Evolutionary conservation across 2,113 vertebrate species (phyloP).

Genomic region (Notarius lentiginosus): DNA sequence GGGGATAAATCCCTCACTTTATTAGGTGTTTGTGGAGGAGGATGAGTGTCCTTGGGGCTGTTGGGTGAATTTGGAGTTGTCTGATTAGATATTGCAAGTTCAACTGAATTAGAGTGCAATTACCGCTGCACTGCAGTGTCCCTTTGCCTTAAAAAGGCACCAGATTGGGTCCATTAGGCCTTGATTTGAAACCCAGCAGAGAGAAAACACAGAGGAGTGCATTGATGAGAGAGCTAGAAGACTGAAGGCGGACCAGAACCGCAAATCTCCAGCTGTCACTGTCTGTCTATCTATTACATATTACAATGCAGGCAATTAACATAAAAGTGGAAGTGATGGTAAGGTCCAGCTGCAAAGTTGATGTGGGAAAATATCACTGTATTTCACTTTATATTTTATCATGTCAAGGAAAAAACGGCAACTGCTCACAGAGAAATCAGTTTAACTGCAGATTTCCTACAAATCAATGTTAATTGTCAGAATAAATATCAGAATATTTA

Average conservation of each 20-base stretch:
- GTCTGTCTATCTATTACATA: conserved; percentile 46
- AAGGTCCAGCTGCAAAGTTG: conserved; percentile 15
- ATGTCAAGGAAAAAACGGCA: not conserved
- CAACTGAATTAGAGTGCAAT: conserved; percentile 66
- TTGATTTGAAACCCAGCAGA: conserved; percentile 60
- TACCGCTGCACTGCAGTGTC: conserved; percentile 59
- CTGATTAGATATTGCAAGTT: conserved; percentile 66
- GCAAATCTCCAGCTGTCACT: conserved; percentile 39
- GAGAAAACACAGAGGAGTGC: conserved; percentile 42
- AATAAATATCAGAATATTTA: not conserved
- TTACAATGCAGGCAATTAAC: conserved; percentile 43
- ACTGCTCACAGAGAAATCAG: not conserved
- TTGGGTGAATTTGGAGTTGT: conserved; percentile 59
- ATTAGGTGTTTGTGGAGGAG: conserved; percentile 61
- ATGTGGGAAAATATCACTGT: conserved; percentile 6
- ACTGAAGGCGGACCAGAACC: not conserved
- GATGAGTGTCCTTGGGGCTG: conserved; percentile 61
- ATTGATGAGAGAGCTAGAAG: conserved; percentile 30
- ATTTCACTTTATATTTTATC: not conserved
- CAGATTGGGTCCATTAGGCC: conserved; percentile 61
- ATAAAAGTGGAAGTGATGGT: conserved; percentile 15
- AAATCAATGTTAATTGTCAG: not conserved
- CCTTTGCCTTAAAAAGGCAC: conserved; percentile 60
- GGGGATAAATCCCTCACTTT: conserved; percentile 57
- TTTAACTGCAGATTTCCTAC: not conserved